These are phyloP conservation scores for Peromyscus maniculatus DNA, from an alignment of 2,113 vertebrate genomes.

Conservation along the genomic window DNA sequence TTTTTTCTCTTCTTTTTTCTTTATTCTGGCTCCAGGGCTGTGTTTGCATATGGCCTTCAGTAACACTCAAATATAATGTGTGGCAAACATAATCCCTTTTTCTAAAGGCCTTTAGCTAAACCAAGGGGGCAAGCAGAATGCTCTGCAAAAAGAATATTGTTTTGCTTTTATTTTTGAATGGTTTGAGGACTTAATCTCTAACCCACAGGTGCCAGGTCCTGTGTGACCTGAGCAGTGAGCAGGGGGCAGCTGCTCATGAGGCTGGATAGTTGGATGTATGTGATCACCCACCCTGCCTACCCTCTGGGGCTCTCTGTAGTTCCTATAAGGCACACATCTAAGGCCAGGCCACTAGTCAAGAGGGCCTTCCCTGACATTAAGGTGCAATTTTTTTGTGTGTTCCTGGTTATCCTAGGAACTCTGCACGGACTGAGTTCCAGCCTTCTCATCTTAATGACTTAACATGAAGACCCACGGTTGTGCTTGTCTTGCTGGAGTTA, in stretches of 20 bases:
- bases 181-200: neutral
- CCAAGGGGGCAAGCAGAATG: constrained; percentile 20
- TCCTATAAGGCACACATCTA: neutral
- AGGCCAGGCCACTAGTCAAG: no score
- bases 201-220: neutral
- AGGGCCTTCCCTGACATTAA: neutral
- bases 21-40: neutral
- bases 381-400: neutral
- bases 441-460: neutral
- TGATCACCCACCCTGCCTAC: neutral
- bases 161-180: constrained; percentile 41
- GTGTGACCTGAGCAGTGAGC: no score
- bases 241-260: rapidly evolving
- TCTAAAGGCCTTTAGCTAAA: constrained; percentile 57
- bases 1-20: neutral
- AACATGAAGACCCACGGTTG: neutral
- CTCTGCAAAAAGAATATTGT: neutral
- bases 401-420: neutral
- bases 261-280: rapidly evolving
- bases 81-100: neutral
- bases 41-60: neutral
- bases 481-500: neutral
- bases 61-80: neutral
- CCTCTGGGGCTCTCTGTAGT: neutral
- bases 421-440: rapidly evolving